These are phyloP conservation scores for Chiridota heheva DNA, from an alignment of 35 echinoderm and acorn worm species.

Conservation along the genomic window DNA sequence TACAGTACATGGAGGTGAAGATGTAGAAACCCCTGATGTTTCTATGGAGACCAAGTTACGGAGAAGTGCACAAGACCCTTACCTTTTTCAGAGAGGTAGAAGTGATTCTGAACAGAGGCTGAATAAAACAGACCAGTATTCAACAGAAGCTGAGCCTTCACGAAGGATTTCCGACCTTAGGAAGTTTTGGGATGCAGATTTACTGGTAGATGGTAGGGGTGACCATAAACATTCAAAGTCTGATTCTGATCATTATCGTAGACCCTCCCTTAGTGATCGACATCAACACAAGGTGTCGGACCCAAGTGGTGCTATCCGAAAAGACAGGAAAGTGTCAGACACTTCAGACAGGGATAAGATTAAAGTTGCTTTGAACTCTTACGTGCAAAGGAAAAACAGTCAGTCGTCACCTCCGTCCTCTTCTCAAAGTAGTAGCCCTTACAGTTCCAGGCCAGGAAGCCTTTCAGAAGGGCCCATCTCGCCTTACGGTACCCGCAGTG, in stretches of 20 bases:
- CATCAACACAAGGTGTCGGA: slow-evolving; percentile 7
- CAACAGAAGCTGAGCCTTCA: neutral
- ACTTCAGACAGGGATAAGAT: no score
- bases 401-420: slow-evolving; percentile 18
- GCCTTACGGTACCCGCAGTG: no score
- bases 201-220: neutral
- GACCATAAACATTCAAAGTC: slow-evolving; percentile 30
- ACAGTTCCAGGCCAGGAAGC: no score
- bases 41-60: slow-evolving; percentile 35
- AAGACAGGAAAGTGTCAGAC: no score
- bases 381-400: no score
- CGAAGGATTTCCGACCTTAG: neutral
- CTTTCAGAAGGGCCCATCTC: no score
- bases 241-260: slow-evolving; percentile 11
- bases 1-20: slow-evolving; percentile 14
- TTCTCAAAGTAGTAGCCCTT: no score
- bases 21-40: slow-evolving; percentile 24
- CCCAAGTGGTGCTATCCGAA: no score
- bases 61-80: no score
- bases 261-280: neutral
- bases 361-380: no score
- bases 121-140: neutral
- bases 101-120: neutral
- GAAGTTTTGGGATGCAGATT: no score
- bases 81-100: neutral